These are phyloP conservation scores for Macrophya alboannulata DNA, from an alignment of 2,888 invertebrate genomes.

Conservation along the genomic window DNA sequence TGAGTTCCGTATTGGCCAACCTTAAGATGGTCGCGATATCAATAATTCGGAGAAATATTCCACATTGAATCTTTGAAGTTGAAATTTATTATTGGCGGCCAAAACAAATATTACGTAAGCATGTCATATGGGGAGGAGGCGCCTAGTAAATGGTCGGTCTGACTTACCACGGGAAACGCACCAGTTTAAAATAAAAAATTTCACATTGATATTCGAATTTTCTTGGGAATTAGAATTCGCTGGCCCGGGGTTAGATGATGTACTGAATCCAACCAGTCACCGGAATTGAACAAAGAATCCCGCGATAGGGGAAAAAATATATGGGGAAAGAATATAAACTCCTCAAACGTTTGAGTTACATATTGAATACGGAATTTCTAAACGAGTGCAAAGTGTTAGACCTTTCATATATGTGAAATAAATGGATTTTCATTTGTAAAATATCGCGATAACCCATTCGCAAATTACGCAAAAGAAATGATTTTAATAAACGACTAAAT, in stretches of 20 bases:
- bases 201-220: neutral
- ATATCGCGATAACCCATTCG: neutral
- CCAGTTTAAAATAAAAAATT: neutral
- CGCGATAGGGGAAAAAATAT: neutral
- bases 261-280: neutral
- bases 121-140: neutral
- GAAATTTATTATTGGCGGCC: constrained; percentile 8
- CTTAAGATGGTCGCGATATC: neutral
- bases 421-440: neutral
- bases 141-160: neutral
- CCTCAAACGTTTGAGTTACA: too few species aligned
- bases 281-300: neutral
- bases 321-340: neutral
- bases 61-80: neutral
- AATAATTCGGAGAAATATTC: constrained; percentile 21
- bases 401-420: neutral
- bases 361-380: too few species aligned
- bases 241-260: neutral
- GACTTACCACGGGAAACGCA: neutral
- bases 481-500: neutral
- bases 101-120: constrained; percentile 6
- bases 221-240: neutral
- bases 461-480: neutral
- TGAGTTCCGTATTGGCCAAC: neutral
- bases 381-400: too few species aligned